Base-by-base conservation (phyloP, 2,113 vertebrate species). In the Seriola aureovittata region DNA sequence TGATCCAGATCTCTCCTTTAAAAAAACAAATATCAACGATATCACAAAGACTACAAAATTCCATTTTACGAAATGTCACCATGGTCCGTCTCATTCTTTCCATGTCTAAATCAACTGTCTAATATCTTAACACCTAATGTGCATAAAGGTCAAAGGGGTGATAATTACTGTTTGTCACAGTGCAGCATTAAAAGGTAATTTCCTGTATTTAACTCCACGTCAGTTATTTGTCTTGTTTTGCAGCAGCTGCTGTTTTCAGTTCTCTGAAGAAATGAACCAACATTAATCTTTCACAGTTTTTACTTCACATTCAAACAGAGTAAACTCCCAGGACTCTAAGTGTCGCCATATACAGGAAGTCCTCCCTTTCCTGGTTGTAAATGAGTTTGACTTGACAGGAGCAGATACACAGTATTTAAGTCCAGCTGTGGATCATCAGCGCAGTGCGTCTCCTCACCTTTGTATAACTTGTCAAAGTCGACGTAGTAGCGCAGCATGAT, bases 401-500 rank as follows among this genome's bases (percentile, higher is more conserved):
- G n/a, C 1, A 7, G 1, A 4, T 11, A 42, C 8, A 6, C 14
- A 34, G 29, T 16, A 2, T 23, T 17, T 52, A 4, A 44, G 10
- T 29, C 29, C 48, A 65, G 59, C 66, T 65, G 72, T 8, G 34
- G n/a, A 2, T 23, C n/a, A 8, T 38, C 60, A 40, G 29, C 3
- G 2, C 60, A 13, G 38, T 6, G 63, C 17, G 6, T 48, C n/a
- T 70, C 32, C 88, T 90, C 92, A 99, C 98, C 95, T 88, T 72
- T 1, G 0, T 93, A 10, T 7, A 95, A 44, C 68, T 96, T 97
- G 93, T 99, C 94, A 2, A 99, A 92, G 92, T 99, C 98, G 0
- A 99, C 97, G 0, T 96, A 99, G 11, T 96, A 93, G 0, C 95
- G 89, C 1, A 97, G 90, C 93, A 97, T 96, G 66, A 95, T 23